Conservation (phyloP, 2,888 invertebrate genomes). For the Cerastis leucographa region DNA sequence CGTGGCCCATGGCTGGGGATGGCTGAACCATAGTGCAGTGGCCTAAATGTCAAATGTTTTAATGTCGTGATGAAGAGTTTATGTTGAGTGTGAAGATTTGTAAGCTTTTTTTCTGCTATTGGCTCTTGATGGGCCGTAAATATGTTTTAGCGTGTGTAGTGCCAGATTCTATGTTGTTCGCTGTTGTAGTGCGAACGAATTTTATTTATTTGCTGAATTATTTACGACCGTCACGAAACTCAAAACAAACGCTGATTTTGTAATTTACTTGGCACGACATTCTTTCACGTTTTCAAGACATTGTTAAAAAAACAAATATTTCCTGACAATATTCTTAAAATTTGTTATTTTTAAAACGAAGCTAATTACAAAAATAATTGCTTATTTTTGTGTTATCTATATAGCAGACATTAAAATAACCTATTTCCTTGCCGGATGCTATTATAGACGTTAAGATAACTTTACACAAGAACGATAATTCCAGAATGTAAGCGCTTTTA, state of each 20-base stretch:
- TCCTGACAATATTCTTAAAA: not conserved
- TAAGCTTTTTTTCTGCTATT: slow-evolving; percentile 40
- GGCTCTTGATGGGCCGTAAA: slow-evolving; percentile 51
- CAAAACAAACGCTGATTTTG: slow-evolving; percentile 49
- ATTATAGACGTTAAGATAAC: slow-evolving; percentile 62
- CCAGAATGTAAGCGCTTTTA: slow-evolving; percentile 34
- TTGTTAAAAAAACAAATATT: not conserved
- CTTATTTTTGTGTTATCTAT: slow-evolving; percentile 44
- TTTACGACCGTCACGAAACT: slow-evolving; percentile 51
- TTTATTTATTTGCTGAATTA: slow-evolving; percentile 53
- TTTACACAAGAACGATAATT: slow-evolving; percentile 42
- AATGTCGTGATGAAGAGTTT: slow-evolving; percentile 63
- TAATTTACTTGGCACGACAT: slow-evolving; percentile 53
- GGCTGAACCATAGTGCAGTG: slow-evolving; percentile 69
- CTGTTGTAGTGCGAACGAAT: slow-evolving; percentile 27
- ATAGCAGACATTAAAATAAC: slow-evolving; percentile 49
- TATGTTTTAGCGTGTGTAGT: slow-evolving; percentile 42
- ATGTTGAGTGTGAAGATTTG: slow-evolving; percentile 57
- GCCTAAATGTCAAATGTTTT: slow-evolving; percentile 78
- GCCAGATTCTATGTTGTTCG: slow-evolving; percentile 43
- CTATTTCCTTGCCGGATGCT: slow-evolving; percentile 60
- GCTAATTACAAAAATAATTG: slow-evolving; percentile 24
- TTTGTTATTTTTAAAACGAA: slow-evolving; percentile 19
- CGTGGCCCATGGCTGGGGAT: slow-evolving; percentile 70
- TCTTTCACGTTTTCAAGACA: slow-evolving; percentile 11